phyloP scores from a whole-genome alignment of 2,888 invertebrate genomes.

The Caenorhabditis plicata region DNA sequence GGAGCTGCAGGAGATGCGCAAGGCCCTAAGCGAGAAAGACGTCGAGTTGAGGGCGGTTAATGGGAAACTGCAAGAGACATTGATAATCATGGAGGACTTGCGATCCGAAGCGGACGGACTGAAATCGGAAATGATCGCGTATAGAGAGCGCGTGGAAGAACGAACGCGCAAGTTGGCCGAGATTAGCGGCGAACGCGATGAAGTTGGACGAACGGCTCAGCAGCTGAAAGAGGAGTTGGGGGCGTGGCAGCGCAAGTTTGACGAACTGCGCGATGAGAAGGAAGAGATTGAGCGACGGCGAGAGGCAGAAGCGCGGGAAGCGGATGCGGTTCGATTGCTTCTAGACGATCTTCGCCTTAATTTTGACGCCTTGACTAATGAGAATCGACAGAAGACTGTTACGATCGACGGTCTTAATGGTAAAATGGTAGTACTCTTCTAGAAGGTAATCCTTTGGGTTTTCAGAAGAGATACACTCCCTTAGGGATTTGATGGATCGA shows the following conservation, averaged over 20 bases:
- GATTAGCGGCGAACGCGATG: conserved; percentile 16
- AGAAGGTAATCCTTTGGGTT: neutral
- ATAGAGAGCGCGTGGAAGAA: too few species aligned
- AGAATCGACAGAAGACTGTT: conserved; percentile 29
- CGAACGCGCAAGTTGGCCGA: conserved; percentile 5
- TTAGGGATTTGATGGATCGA: conserved; percentile 23
- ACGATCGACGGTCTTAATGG: conserved; percentile 32
- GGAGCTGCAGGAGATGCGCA: too few species aligned
- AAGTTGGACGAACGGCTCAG: too few species aligned
- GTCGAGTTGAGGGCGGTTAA: too few species aligned
- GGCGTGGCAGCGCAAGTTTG: conserved; percentile 12
- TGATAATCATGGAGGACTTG: too few species aligned
- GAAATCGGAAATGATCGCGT: too few species aligned
- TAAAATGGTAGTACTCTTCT: neutral
- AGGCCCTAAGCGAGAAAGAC: too few species aligned
- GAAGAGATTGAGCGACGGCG: conserved; percentile 8
- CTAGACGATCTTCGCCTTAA: conserved; percentile 36
- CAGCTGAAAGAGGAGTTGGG: conserved; percentile 8
- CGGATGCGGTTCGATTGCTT: conserved; percentile 13
- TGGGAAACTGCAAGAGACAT: too few species aligned
- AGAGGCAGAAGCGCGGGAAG: conserved; percentile 15
- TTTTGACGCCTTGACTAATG: conserved; percentile 36
- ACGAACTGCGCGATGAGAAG: conserved; percentile 6
- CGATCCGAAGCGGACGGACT: too few species aligned
- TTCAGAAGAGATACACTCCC: conserved; percentile 15